These are phyloP conservation scores for Athene noctua DNA, from an alignment of 2,113 vertebrate species.

Conservation along the genomic window DNA sequence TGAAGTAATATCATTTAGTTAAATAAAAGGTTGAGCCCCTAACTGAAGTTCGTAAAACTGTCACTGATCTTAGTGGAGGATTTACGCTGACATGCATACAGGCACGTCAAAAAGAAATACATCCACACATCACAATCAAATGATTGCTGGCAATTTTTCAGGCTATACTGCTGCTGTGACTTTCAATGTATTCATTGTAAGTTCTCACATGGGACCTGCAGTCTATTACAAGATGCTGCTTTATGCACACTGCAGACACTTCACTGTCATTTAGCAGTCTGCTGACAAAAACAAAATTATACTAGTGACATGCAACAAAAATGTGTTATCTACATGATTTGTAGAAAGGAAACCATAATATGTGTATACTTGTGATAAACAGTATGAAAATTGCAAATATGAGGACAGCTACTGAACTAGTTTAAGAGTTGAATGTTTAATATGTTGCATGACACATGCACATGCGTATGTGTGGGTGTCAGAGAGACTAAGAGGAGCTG, in stretches of 20 bases:
- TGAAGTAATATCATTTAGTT: neutral
- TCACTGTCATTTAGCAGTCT: conserved; percentile 44
- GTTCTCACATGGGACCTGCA: conserved; percentile 29
- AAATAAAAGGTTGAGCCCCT: neutral
- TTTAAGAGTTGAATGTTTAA: conserved; percentile 13
- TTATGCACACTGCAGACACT: neutral
- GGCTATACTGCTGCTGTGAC: neutral
- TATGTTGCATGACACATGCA: neutral
- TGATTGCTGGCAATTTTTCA: conserved; percentile 56
- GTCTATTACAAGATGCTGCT: conserved; percentile 32
- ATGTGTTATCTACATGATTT: conserved; percentile 31
- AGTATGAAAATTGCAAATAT: neutral
- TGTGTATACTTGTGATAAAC: neutral
- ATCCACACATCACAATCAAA: conserved; percentile 50
- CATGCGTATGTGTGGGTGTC: neutral
- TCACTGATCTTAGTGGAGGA: conserved; percentile 17
- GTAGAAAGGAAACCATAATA: conserved; percentile 31
- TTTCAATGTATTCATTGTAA: conserved; percentile 54
- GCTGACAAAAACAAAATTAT: conserved; percentile 56
- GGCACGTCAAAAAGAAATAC: conserved; percentile 38
- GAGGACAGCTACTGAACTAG: neutral
- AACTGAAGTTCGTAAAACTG: conserved; percentile 35
- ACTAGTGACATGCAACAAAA: conserved; percentile 34
- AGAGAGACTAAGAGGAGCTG: neutral
- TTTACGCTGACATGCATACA: conserved; percentile 33